Percentiles rank a stretch among this genome's conserved stretches.
Evolutionary conservation across 2,113 vertebrate genomes (phyloP).

Genomic region (Sinocyclocheilus anshuiensis): DNA sequence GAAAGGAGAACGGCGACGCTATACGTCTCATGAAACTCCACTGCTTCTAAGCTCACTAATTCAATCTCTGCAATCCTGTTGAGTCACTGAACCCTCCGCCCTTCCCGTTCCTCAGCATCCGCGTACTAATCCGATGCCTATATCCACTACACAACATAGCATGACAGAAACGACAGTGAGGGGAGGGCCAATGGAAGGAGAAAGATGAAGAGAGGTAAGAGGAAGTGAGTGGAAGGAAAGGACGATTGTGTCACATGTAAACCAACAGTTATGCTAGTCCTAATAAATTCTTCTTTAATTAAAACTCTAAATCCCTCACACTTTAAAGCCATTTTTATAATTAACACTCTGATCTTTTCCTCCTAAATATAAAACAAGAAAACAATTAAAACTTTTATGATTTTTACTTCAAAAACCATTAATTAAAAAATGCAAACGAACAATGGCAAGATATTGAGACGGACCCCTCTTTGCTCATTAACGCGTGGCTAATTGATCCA

Average conservation of each 20-base stretch:
- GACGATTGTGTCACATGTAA: conserved; percentile 64
- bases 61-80: conserved; percentile 69
- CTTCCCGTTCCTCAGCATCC: conserved; percentile 32
- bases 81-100: conserved; percentile 61
- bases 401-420: conserved; percentile 77
- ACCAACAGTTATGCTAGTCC: conserved; percentile 64
- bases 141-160: conserved; percentile 58
- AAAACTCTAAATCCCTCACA: conserved; percentile 77
- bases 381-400: conserved; percentile 79
- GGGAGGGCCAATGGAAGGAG: not conserved
- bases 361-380: conserved; percentile 61
- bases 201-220: not conserved
- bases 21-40: conserved; percentile 55
- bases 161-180: conserved; percentile 48
- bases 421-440: conserved; percentile 76
- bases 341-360: conserved; percentile 75
- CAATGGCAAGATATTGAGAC: conserved; percentile 71
- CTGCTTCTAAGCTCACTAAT: conserved; percentile 67
- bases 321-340: conserved; percentile 76
- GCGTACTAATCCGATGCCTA: conserved; percentile 67
- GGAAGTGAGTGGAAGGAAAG: conserved; percentile 41
- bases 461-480: conserved; percentile 74
- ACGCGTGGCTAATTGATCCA: conserved; percentile 76
- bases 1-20: conserved; percentile 26
- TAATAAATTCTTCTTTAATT: conserved; percentile 78